phyloP scores from a whole-genome alignment of 2,888 invertebrate genomes.

The Napeogenes inachia region DNA sequence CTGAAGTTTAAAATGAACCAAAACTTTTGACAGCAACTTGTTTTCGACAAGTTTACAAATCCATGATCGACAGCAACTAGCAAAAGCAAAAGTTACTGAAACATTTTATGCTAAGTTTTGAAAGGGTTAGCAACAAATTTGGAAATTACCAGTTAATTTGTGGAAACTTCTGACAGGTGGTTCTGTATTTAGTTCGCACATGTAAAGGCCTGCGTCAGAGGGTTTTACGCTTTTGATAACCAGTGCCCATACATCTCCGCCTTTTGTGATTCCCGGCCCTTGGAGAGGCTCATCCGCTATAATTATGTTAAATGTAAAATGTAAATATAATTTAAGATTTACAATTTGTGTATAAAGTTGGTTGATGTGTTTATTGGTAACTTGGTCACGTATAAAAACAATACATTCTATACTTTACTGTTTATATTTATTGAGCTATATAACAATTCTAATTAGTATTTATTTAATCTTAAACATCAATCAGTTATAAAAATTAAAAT shows the following conservation, averaged over 20 bases:
- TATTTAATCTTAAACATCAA: too few species aligned
- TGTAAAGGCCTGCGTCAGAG: slow-evolving; percentile 86
- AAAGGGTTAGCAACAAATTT: not conserved
- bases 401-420: too few species aligned
- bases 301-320: slow-evolving; percentile 5
- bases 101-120: not conserved
- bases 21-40: slow-evolving; percentile 1
- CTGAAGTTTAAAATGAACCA: not conserved
- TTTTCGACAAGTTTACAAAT: not conserved
- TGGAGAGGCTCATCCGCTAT: slow-evolving; percentile 65
- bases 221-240: slow-evolving; percentile 83
- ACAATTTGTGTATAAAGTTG: too few species aligned
- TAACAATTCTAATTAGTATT: too few species aligned
- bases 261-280: slow-evolving; percentile 73
- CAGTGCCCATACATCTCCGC: slow-evolving; percentile 91
- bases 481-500: too few species aligned
- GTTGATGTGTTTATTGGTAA: too few species aligned
- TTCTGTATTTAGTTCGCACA: slow-evolving; percentile 89
- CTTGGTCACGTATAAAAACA: too few species aligned
- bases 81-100: not conserved
- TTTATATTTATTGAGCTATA: too few species aligned
- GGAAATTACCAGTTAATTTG: slow-evolving; percentile 81
- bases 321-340: too few species aligned
- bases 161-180: slow-evolving; percentile 88
- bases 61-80: not conserved